These are phyloP conservation scores for Eriocheir sinensis DNA, from an alignment of 1,140 invertebrate species.

Conservation along the genomic window DNA sequence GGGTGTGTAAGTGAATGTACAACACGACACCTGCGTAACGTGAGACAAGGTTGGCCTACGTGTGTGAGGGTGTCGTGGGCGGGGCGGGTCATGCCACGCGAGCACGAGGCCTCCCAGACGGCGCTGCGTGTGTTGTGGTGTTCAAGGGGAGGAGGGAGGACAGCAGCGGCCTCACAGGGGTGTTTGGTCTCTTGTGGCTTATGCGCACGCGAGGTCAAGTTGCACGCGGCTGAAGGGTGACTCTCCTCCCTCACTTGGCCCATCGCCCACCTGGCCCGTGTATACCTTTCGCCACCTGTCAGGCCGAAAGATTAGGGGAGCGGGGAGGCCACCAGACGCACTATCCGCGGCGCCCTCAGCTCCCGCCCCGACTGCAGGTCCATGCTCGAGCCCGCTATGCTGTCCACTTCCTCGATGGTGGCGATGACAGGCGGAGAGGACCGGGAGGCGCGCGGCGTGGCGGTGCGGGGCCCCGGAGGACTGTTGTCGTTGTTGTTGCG, in stretches of 20 bases:
- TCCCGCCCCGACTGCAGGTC: constrained; percentile 57
- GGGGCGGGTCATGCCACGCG: background rate
- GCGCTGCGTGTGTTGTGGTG: background rate
- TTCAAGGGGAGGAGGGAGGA: background rate
- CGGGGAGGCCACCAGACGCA: constrained; percentile 63
- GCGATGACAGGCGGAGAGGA: constrained; percentile 41
- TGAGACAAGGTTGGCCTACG: background rate
- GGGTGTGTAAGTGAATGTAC: background rate
- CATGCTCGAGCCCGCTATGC: constrained; percentile 64
- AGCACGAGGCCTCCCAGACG: background rate
- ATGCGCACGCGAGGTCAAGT: background rate
- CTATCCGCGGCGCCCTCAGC: constrained; percentile 62
- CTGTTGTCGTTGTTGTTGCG: constrained; percentile 79
- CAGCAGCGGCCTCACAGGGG: background rate
- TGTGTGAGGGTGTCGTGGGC: background rate
- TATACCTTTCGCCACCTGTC: background rate
- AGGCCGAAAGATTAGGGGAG: constrained; percentile 46
- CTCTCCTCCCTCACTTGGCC: background rate
- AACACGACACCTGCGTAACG: background rate
- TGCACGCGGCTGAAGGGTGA: background rate
- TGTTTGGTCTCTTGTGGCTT: background rate
- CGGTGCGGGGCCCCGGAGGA: constrained; percentile 52
- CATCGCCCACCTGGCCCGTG: background rate
- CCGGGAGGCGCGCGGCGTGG: constrained; percentile 8
- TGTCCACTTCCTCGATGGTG: constrained; percentile 70